Evolutionary conservation across 2,888 invertebrate genomes (phyloP), one percentile per base, ranked within the genome.

Genomic region (Drosophila lutescens): DNA sequence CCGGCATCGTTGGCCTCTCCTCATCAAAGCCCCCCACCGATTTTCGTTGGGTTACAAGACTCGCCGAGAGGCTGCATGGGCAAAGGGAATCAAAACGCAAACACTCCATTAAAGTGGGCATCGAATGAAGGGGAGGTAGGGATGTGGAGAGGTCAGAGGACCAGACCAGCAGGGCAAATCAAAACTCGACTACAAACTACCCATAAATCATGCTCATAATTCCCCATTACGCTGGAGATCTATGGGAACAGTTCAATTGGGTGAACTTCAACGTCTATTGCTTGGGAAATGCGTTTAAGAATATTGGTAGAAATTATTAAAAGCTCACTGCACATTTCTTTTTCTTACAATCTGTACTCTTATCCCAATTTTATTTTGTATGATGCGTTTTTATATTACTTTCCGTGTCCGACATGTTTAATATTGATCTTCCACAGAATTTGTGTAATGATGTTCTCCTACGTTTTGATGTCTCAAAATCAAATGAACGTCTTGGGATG

Each of bases 81-180:
- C 20, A 70, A 61, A 61, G 50, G 68, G 63, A 65, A 77, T 55
- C 66, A 65, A 57, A 72, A 66, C 55, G 57, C 71, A 53, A 73
- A 65, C 62, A 67, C 66, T 72, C 70, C 55, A 71, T 74, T 74
- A 71, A 76, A 78, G 78, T 71, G 69, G 58, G 49, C 55, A 47
- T 26, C 40, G 36, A 30, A 34, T 32, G 17, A 26, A 36, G 17
- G 17, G 26, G 41, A 23, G 32, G n/a, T 34, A 12, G 17, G 13
- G 38, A 26, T 62, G 34, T 26, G 26, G 2, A 23, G 67, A 67
- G 38, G 63, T 65, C 63, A 50, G 30, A 1, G 43, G 41, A 13
- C 36, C 57, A 36, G 20, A 13, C 36, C 57, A 36, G 15, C 57
- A 43, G 20, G 20, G 34, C 40, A 47, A 66, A 66, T 66, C 69